Base-by-base conservation (phyloP, 1,140 invertebrate genomes). In the Pseudomyrmex cubaensis region DNA sequence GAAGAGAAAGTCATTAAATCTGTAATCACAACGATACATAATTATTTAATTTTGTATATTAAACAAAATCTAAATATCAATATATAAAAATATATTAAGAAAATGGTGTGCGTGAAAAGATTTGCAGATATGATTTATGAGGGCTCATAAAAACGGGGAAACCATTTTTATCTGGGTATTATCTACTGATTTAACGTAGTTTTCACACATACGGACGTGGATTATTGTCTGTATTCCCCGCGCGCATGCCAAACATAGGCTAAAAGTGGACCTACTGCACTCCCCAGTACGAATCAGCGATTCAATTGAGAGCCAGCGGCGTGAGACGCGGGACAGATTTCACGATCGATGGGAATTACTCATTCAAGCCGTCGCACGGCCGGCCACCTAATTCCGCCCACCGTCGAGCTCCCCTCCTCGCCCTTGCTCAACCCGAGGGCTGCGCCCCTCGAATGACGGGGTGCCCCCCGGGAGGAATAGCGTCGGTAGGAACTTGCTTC, bases 261-360 rank as follows among this genome's bases (percentile, higher is more conserved):
- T 48, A 35, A 80, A 80, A 70, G 2, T 80, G 15, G 48, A 35
- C 56, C 64, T 35, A 35, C 64, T 48, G 54, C 54, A 59, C n/a
- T 13, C 5, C 76, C 63, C 22, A 12, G 17, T 70, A 59, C 66
- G 44, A 80, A 61, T 35, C 54, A 72, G 66, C 17, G 66, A 72
- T 70, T 80, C 76, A 80, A 80, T 80, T 72, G 66, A 80, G 56
- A 50, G 44, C 44, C 76, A 72, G 54, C 56, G 64, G 44, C 59
- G 76, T 70, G 76, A 72, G 66, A 70, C 76, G 76, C 46, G n/a
- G 46, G 67, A 85, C 84, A 86, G 77, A 87, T 87, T 83, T 86
- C 54, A 57, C 84, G 85, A 87, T 87, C 85, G 77, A 87, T 87
- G 72, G 48, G 77, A 86, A 87, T 83, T 66, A 83, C 54, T 76